Conservation (phyloP, 2,113 vertebrate species). For the Ibidorhyncha struthersii region DNA sequence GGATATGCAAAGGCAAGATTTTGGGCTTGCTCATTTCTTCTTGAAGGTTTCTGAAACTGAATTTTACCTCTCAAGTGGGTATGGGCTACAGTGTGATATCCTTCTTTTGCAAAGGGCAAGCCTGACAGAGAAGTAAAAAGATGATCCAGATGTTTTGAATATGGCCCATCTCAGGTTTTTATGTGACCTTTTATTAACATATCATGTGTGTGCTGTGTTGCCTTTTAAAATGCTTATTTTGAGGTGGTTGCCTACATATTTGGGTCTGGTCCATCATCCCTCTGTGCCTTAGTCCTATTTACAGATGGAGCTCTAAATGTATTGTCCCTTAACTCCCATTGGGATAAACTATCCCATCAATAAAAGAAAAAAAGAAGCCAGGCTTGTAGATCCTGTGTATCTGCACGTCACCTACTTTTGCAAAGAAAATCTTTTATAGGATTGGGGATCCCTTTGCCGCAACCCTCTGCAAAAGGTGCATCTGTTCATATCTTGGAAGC, state of each 20-base stretch:
- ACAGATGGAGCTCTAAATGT: too few species aligned
- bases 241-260: neutral
- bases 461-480: neutral
- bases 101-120: neutral
- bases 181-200: neutral
- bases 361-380: neutral
- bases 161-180: neutral
- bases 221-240: neutral
- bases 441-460: neutral
- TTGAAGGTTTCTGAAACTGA: neutral
- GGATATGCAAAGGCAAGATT: neutral
- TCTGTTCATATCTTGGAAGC: neutral
- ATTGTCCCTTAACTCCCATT: neutral
- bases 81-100: neutral
- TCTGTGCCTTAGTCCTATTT: neutral
- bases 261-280: neutral
- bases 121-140: neutral
- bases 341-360: neutral
- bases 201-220: neutral
- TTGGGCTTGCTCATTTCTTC: neutral
- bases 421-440: neutral
- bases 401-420: accelerated
- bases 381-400: neutral
- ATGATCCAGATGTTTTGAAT: neutral
- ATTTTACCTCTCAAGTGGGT: neutral